A percentile compares a stretch with the other conserved stretches of the same genome.
These are phyloP conservation scores for Diogma glabrata DNA, from an alignment of 2,888 invertebrate genomes.

Conservation along the genomic window DNA sequence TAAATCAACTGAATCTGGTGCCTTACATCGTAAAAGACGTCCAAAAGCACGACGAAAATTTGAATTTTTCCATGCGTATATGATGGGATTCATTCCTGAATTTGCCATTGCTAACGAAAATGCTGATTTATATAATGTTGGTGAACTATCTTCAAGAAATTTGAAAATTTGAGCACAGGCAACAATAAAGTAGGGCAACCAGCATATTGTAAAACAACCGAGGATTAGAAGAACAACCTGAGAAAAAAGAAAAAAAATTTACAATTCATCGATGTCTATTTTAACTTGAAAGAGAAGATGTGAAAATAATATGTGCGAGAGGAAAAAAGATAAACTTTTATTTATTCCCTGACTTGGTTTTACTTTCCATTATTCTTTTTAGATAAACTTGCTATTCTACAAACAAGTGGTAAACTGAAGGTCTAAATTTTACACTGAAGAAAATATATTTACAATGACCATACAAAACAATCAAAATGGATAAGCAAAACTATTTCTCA, in stretches of 20 bases:
- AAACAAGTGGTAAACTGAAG: too few relatives aligned
- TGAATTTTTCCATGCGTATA: conserved; percentile 76
- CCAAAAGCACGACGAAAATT: conserved; percentile 64
- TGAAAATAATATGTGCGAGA: too few relatives aligned
- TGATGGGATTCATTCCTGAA: conserved; percentile 69
- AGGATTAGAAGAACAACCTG: conserved; percentile 67
- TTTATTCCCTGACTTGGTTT: too few relatives aligned
- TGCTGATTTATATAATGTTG: conserved; percentile 49
- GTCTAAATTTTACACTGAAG: too few relatives aligned
- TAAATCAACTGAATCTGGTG: conserved; percentile 44
- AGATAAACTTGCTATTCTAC: too few relatives aligned
- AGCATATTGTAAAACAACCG: conserved; percentile 69
- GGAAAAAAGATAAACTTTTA: too few relatives aligned
- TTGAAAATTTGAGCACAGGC: conserved; percentile 49
- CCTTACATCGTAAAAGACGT: conserved; percentile 52
- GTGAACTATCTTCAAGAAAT: conserved; percentile 40
- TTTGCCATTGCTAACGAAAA: conserved; percentile 67
- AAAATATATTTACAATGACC: too few relatives aligned
- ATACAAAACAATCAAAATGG: too few relatives aligned
- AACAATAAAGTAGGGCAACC: conserved; percentile 67
- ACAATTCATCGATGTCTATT: neutral
- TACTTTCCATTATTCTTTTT: too few relatives aligned
- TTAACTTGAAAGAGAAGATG: neutral
- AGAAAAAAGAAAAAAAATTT: too few relatives aligned
- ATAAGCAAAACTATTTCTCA: too few relatives aligned